Percentiles rank a stretch among this genome's conserved stretches.
phyloP scores from a whole-genome alignment of 2,888 invertebrate genomes.

The Leistus spinibarbis region DNA sequence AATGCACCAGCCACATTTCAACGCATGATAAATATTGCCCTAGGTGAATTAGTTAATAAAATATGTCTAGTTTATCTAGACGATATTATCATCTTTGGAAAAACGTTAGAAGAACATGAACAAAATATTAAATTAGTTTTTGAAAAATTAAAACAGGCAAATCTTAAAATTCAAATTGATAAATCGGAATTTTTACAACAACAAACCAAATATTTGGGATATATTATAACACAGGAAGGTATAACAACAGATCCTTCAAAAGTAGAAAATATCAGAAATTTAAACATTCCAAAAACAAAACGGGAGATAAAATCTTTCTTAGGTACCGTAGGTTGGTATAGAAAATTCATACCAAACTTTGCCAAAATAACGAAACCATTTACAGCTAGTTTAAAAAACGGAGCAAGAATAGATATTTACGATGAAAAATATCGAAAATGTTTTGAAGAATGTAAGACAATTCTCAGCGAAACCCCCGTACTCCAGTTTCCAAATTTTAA shows the following conservation, averaged over 20 bases:
- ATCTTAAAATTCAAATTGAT: slow-evolving; percentile 13
- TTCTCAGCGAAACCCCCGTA: too few species aligned
- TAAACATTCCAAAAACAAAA: slow-evolving; percentile 45
- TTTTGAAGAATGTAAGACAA: too few species aligned
- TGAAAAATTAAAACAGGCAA: slow-evolving; percentile 41
- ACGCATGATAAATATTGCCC: not conserved
- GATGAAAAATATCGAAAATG: not conserved
- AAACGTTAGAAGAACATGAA: slow-evolving; percentile 43
- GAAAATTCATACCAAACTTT: slow-evolving; percentile 42
- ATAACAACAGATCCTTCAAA: slow-evolving; percentile 48
- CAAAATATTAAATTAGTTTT: slow-evolving; percentile 47
- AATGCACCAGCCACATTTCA: slow-evolving; percentile 1
- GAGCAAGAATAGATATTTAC: slow-evolving; percentile 32
- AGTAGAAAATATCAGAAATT: slow-evolving; percentile 42
- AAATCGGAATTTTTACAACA: slow-evolving; percentile 37
- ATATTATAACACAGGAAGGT: slow-evolving; percentile 47
- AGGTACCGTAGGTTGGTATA: slow-evolving; percentile 32
- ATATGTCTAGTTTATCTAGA: not conserved
- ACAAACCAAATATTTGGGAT: slow-evolving; percentile 51
- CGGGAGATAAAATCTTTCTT: slow-evolving; percentile 1
- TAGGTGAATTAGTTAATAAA: not conserved
- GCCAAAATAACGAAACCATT: slow-evolving; percentile 42
- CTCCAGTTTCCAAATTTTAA: too few species aligned
- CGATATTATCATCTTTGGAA: slow-evolving; percentile 13
- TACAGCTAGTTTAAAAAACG: slow-evolving; percentile 40